phyloP scores from a whole-genome alignment of 35 echinoderm and acorn worm genomes.

The Stichopus chloronotus region DNA sequence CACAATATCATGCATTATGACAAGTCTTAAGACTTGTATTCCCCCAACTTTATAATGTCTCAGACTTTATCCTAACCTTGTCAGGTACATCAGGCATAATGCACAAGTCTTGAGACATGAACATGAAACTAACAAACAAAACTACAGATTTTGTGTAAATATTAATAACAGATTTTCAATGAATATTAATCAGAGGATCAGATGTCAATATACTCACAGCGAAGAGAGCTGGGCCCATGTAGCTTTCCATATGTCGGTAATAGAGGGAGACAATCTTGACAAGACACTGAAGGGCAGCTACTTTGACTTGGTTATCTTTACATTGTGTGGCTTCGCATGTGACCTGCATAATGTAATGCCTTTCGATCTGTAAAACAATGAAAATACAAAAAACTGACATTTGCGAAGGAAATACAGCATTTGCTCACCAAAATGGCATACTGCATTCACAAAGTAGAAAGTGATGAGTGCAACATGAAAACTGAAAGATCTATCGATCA shows the following conservation, averaged over 20 bases:
- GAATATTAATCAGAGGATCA: not conserved
- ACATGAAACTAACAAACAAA: no score
- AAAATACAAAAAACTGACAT: not conserved
- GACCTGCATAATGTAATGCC: slow-evolving; percentile 55
- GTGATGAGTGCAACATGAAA: not conserved
- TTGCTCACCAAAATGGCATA: not conserved
- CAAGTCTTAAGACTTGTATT: no score
- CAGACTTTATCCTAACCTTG: no score
- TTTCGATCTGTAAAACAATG: slow-evolving; percentile 20
- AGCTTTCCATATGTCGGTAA: slow-evolving; percentile 90
- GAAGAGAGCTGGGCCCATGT: slow-evolving; percentile 96
- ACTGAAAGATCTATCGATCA: not conserved
- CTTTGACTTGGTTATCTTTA: slow-evolving; percentile 80
- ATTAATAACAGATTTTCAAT: not conserved
- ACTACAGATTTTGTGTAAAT: no score
- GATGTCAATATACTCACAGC: slow-evolving; percentile 76
- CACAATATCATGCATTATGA: no score
- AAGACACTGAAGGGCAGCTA: slow-evolving; percentile 97
- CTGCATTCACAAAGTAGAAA: not conserved
- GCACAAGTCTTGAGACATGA: no score
- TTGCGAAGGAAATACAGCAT: not conserved
- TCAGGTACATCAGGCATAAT: no score
- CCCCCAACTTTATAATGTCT: no score
- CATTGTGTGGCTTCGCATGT: slow-evolving; percentile 88
- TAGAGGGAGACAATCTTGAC: slow-evolving; percentile 98